These are phyloP conservation scores for Typhlomys cinereus DNA, from an alignment of 2,113 vertebrate species.

Conservation along the genomic window DNA sequence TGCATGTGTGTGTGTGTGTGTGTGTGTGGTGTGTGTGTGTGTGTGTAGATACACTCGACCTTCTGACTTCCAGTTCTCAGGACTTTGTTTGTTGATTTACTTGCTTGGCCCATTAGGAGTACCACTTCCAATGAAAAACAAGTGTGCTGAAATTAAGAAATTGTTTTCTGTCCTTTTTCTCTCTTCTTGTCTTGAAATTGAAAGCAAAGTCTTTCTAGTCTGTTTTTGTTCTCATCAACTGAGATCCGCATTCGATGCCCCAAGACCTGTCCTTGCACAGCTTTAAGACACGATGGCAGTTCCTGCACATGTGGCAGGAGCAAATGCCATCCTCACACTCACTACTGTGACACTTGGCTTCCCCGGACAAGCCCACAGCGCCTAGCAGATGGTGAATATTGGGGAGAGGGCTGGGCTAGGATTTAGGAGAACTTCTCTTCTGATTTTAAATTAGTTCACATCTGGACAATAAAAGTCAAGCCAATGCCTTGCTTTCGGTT, in stretches of 20 bases:
- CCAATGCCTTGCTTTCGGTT: background rate
- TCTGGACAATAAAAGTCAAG: background rate
- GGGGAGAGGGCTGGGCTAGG: background rate
- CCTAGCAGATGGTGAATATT: background rate
- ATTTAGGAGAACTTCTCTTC: background rate
- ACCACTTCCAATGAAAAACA: background rate
- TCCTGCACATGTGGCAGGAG: background rate
- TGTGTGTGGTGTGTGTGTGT: too few relatives aligned
- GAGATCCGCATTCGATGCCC: background rate
- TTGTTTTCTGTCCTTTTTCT: background rate
- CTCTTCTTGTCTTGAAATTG: background rate
- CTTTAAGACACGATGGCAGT: too few relatives aligned
- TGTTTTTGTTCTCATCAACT: background rate
- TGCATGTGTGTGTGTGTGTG: background rate
- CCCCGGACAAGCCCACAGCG: background rate
- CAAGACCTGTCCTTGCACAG: background rate
- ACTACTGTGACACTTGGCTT: background rate
- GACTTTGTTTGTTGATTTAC: background rate
- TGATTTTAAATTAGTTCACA: background rate
- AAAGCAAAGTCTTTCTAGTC: background rate
- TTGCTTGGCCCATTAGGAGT: background rate
- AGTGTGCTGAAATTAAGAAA: background rate
- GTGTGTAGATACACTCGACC: background rate
- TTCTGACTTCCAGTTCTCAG: background rate
- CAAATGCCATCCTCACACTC: background rate